A percentile compares a stretch with the other conserved stretches of the same genome.
phyloP scores from a whole-genome alignment of 2,113 vertebrate species.

The Eulacestoma nigropectus region DNA sequence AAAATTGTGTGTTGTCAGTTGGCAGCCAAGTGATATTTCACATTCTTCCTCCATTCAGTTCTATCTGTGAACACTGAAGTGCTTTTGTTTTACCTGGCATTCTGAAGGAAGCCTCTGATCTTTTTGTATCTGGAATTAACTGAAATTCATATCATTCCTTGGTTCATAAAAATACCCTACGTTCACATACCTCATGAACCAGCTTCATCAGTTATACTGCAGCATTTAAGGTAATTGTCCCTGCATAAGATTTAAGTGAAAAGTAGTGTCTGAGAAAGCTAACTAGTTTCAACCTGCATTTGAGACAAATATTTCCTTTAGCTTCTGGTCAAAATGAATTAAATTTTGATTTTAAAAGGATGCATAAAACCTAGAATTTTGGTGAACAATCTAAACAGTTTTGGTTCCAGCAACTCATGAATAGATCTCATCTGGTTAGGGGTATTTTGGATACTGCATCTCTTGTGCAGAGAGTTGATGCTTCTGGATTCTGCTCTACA shows the following conservation, averaged over 20 bases:
- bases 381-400: background rate
- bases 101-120: background rate
- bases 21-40: background rate
- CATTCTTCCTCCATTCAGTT: background rate
- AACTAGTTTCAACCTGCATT: background rate
- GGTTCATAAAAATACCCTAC: background rate
- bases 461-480: background rate
- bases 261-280: background rate
- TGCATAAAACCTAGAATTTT: background rate
- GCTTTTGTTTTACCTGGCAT: slow-evolving; percentile 40
- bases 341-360: background rate
- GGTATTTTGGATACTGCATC: background rate
- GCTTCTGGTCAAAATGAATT: background rate
- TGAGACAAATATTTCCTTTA: background rate
- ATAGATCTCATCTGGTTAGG: background rate
- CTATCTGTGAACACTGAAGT: background rate
- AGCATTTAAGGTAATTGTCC: background rate
- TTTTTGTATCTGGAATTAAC: slow-evolving; percentile 3
- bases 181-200: background rate
- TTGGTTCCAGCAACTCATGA: background rate
- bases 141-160: background rate
- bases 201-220: background rate
- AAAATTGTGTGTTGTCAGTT: background rate
- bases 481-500: background rate
- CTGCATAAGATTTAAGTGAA: background rate